Evolutionary conservation across 2,888 invertebrate species (phyloP), one percentile per base, ranked within the genome.

Genomic region (Bombyx huttoni): DNA sequence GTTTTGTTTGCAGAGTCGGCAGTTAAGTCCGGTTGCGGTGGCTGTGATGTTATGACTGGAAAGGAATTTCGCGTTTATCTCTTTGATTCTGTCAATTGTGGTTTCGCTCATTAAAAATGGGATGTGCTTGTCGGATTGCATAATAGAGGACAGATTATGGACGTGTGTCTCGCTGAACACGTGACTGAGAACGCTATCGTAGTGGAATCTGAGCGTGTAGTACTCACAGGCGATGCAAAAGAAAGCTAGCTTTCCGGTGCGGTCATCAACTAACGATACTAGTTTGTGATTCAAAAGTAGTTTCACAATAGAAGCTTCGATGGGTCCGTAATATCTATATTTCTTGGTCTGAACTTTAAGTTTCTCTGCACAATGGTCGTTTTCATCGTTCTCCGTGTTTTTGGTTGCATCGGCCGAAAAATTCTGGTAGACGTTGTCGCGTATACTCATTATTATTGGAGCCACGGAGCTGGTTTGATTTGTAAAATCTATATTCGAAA

Each of bases 151-250:
- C n/a, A 88, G 64, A 53, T 87, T 85, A 51, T 86, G 77, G 10
- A 86, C 73, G 52, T 88, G 88, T 0, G 72, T 78, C 14, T 85
- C 82, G 53, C 81, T 83, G 58, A 88, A 88, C n/a, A 88, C 82
- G 49, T 88, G 88, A 51, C 75, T 84, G 49, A 88, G 52, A 0
- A 88, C 88, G 56, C 87, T 87, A 55, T 88, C 88, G 53, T 88
- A 88, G 45, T 85, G 76, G 62, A 88, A 88, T 53, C 88, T 64
- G 3, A 88, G 63, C 0, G 87, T 88, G 52, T 88, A 88, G 54
- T 87, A 88, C 59, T 88, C 88, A 62, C 88, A 88, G 0, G 84
- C 78, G 58, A 85, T 80, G 63, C 88, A 88, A 60, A 88, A 88
- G 64, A 88, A 88, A 0, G 88, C 88, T 0, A 86, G 63, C 53